Conservation (phyloP, 2,888 invertebrate species). For the Alsophila aescularia region DNA sequence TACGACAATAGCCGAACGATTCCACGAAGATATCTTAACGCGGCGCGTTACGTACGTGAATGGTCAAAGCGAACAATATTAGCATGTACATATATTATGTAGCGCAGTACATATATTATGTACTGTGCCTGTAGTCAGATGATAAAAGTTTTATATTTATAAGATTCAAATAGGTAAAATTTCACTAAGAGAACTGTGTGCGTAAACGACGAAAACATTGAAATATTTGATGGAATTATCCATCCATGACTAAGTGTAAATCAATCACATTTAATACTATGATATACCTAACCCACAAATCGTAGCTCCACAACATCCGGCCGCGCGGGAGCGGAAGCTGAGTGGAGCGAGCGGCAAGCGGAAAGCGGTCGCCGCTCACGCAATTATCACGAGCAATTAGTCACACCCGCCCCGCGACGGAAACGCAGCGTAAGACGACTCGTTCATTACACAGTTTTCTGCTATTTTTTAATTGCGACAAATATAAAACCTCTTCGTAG, state of each 20-base stretch:
- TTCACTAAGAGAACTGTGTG: too few species aligned
- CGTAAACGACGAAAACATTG: too few species aligned
- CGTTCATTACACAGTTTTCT: slow-evolving; percentile 14
- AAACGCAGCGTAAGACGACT: slow-evolving; percentile 22
- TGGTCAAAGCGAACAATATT: too few species aligned
- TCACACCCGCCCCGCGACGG: slow-evolving; percentile 29
- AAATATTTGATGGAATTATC: too few species aligned
- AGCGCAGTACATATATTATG: too few species aligned
- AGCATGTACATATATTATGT: too few species aligned
- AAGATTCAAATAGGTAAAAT: too few species aligned
- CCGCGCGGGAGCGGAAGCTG: slow-evolving; percentile 20
- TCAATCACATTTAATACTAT: background rate
- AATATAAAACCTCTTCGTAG: background rate
- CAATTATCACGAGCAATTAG: slow-evolving; percentile 64
- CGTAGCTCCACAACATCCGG: background rate
- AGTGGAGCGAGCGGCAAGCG: slow-evolving; percentile 39
- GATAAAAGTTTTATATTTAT: too few species aligned
- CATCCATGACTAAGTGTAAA: background rate
- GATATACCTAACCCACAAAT: background rate
- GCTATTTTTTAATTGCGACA: background rate
- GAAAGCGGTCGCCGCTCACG: slow-evolving; percentile 42
- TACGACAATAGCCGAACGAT: too few species aligned
- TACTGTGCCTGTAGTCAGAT: too few species aligned
- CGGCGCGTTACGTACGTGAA: too few species aligned
- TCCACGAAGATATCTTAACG: too few species aligned